Evolutionary conservation across 2,113 vertebrate genomes (phyloP).

Genomic region (Apteryx mantelli): DNA sequence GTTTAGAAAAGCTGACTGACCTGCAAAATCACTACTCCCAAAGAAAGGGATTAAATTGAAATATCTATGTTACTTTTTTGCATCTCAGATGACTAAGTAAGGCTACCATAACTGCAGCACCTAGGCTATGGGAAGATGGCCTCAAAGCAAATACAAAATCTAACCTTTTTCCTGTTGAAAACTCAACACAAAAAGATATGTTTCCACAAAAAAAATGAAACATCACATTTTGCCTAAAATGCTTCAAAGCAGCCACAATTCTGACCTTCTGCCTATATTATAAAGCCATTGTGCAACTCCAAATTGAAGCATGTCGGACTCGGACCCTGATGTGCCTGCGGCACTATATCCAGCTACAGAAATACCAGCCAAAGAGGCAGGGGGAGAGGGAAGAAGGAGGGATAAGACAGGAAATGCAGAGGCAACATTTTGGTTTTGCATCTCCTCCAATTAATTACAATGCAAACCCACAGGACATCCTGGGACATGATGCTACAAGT

Average conservation of each 20-base stretch:
- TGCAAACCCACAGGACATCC: background rate
- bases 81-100: background rate
- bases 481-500: background rate
- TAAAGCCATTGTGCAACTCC: background rate
- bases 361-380: background rate
- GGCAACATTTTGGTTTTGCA: background rate
- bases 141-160: background rate
- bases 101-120: background rate
- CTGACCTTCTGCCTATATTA: background rate
- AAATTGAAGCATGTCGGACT: background rate
- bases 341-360: background rate
- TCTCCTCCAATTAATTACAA: background rate
- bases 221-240: background rate
- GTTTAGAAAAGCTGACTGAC: background rate
- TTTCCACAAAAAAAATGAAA: background rate
- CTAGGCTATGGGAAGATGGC: background rate
- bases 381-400: fast-evolving
- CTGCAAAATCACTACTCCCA: background rate
- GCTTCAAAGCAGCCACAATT: background rate
- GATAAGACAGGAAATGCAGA: background rate
- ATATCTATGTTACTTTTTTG: fast-evolving
- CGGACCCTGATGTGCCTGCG: background rate
- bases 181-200: background rate
- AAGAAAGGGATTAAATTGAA: background rate
- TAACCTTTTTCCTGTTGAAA: background rate